Conservation (phyloP, 2,888 invertebrate genomes). For the Baronia brevicornis region DNA sequence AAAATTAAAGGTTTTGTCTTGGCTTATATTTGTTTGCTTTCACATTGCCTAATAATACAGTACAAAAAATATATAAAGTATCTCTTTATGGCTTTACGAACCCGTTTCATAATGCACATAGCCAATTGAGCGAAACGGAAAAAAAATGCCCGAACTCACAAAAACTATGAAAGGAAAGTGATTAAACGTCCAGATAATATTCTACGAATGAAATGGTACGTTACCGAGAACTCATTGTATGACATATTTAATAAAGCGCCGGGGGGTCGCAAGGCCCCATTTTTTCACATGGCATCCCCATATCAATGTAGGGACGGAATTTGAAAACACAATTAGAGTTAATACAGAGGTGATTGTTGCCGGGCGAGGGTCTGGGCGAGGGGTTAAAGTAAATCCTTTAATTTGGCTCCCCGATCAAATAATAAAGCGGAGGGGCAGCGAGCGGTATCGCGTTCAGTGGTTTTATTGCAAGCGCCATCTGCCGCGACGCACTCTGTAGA, state of each 20-base stretch:
- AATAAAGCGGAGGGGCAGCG: slow-evolving; percentile 68
- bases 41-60: too few relatives aligned
- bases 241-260: slow-evolving; percentile 60
- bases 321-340: slow-evolving; percentile 76
- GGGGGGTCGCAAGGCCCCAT: slow-evolving; percentile 57
- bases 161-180: slow-evolving; percentile 1
- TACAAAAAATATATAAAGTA: too few relatives aligned
- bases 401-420: slow-evolving; percentile 76
- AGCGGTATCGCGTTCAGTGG: slow-evolving; percentile 73
- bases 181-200: slow-evolving; percentile 2
- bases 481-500: slow-evolving; percentile 58
- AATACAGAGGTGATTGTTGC: slow-evolving; percentile 76
- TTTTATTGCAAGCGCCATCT: slow-evolving; percentile 76
- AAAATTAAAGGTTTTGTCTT: too few relatives aligned
- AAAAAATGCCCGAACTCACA: too few relatives aligned
- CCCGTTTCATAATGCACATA: too few relatives aligned
- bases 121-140: too few relatives aligned
- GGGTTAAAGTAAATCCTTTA: slow-evolving; percentile 74
- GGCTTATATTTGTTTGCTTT: too few relatives aligned
- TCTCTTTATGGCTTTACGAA: too few relatives aligned
- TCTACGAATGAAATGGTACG: slow-evolving; percentile 18
- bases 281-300: slow-evolving; percentile 64
- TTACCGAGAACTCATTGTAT: slow-evolving; percentile 47
- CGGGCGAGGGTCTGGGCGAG: slow-evolving; percentile 65
- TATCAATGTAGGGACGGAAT: slow-evolving; percentile 64